Base-by-base conservation (phyloP, 2,888 invertebrate species). In the Callinectes sapidus region DNA sequence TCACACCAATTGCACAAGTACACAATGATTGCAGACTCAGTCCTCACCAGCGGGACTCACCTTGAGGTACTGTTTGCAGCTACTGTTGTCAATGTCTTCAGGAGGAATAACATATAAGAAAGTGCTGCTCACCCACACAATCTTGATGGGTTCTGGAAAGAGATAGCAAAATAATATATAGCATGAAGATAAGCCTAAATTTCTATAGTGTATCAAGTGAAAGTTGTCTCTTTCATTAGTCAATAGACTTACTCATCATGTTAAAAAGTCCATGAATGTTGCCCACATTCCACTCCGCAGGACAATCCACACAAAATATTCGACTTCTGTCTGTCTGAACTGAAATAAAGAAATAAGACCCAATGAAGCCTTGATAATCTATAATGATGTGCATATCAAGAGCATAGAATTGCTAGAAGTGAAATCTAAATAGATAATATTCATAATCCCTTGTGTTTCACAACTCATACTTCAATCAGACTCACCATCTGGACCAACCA, bases 91-190 rank as follows among this genome's bases (percentile, higher is more conserved):
- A 18, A 87, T 81, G 8, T 92, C 90, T 6, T 94, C 94, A 71
- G 88, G 66, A 18, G 94, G 94, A 71, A 94, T 92, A 23, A 94
- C 92, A 88, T 91, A 94, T 8, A 94, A 77, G n/a, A 32, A 91
- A 61, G 89, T 92, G 86, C 91, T 91, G 89, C 42, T 91, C 39
- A 94, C 61, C 94, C 94, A 94, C 18, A 92, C 91, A 23, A 92
- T 23, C 66, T 94, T 94, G 28, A 92, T 28, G 8, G 90, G 81
- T 23, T 89, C 93, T 93, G 93, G 1, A 90, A 90, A 90, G 6
- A 89, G 32, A 71, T 28, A 71, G 1, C 8, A 71, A 8, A 71
- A 71, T 1, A 3, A 71, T 6, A n/a, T 71, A 10, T 8, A 71
- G n/a, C 71, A 71, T 71, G 23, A 10, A 71, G 23, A 71, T 71